Base-by-base conservation (phyloP, 2,888 invertebrate species). In the Drosophila kanekoi region DNA sequence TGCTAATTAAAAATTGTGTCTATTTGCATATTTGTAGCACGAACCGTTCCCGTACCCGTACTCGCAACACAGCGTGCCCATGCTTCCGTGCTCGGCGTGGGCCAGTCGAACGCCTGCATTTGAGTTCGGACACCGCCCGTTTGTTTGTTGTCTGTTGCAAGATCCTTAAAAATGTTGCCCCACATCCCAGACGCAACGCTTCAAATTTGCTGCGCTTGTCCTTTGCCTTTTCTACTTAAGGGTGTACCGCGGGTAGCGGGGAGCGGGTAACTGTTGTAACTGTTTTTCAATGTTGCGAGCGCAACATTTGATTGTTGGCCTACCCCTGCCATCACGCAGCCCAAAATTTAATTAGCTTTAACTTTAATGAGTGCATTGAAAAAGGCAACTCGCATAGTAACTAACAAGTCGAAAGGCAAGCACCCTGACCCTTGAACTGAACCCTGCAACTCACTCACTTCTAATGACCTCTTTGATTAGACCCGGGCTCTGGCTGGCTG, bases 1-100 rank as follows among this genome's bases (percentile, higher is more conserved):
- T 89, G 89, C 86, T 86, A 86, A 86, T 86, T 86, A 86, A 86
- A 86, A 86, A 88, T 83, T 88, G 83, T 82, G 86, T 86, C 82
- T 86, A 86, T 86, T 86, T 86, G 84, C 88, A 88, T 89, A 86
- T 86, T 87, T 86, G 86, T 75, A 71, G 61, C 80, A 49, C 28
- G 41, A 57, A 57, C 23, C 59, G 38, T 41, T 13, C 5, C 33
- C 44, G 18, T n/a, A n/a, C n/a, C n/a, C n/a, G n/a, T n/a, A 35
- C 43, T 5, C 40, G 37, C 32, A 10, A 9, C 44, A 14, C 11
- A 13, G 11, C 18, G n/a, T n/a, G 9, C 8, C 28, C 28, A 28
- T 8, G 8, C 28, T 28, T 8, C 28, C 1, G 28, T 28, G 28
- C 28, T 28, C 8, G 8, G 28, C 28, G 28, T 10, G 6, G 6